Evolutionary conservation across 2,113 vertebrate genomes (phyloP).

Genomic region (Cyprinodon tularosa): DNA sequence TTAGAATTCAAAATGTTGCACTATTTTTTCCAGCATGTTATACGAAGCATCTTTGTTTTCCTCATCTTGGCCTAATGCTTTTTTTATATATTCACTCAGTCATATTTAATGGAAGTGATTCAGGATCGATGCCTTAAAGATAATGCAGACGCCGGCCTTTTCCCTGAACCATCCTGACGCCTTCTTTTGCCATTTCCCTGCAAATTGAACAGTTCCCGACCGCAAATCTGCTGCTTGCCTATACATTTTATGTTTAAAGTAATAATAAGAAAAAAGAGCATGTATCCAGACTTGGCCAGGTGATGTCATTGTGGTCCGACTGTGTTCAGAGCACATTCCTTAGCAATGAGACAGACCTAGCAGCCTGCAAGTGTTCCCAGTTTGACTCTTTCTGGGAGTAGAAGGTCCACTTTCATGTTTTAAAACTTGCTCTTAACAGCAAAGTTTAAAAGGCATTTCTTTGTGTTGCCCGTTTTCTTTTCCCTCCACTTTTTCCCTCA

Average conservation of each 20-base stretch:
- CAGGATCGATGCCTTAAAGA: slow-evolving; percentile 24
- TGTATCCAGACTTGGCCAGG: slow-evolving; percentile 61
- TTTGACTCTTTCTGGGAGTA: slow-evolving; percentile 30
- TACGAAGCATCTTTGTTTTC: slow-evolving; percentile 26
- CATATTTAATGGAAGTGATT: slow-evolving; percentile 45
- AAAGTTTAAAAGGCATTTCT: slow-evolving; percentile 28
- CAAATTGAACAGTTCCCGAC: slow-evolving; percentile 8
- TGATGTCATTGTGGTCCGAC: slow-evolving; percentile 77
- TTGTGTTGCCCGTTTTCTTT: slow-evolving; percentile 41
- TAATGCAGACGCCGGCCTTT: not conserved
- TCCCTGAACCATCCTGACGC: not conserved
- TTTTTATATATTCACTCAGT: slow-evolving; percentile 37
- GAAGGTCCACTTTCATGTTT: not conserved
- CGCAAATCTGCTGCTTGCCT: not conserved
- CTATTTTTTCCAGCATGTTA: slow-evolving; percentile 28
- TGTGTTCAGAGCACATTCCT: slow-evolving; percentile 71
- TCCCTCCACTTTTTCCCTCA: slow-evolving; percentile 60
- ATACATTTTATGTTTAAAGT: slow-evolving; percentile 20
- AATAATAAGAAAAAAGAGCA: slow-evolving; percentile 29
- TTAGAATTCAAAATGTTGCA: not conserved
- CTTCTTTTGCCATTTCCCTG: slow-evolving; percentile 23
- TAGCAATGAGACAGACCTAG: slow-evolving; percentile 69
- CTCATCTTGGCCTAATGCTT: not conserved
- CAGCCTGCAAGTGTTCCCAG: slow-evolving; percentile 38
- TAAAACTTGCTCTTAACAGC: not conserved